A percentile compares a stretch with the other conserved stretches of the same genome.
Evolutionary conservation across 2,797 vertebrate species (phyloP).

Genomic region (Malurus leucopterus): DNA sequence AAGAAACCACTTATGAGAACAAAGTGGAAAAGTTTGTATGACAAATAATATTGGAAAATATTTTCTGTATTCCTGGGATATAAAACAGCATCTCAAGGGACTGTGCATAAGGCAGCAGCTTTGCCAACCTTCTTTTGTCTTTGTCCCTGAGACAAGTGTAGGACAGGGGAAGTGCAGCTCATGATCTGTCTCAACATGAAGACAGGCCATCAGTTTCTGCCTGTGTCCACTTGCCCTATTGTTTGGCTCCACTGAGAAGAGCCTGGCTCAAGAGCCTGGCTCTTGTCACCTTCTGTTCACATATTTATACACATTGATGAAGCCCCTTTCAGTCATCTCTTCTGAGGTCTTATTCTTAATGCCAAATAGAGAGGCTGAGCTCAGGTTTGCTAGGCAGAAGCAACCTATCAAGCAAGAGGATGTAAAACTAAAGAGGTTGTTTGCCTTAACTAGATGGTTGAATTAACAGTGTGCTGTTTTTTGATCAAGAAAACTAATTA

Average conservation of each 20-base stretch:
- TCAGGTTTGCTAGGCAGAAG: neutral
- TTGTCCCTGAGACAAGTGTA: neutral
- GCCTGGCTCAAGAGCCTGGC: neutral
- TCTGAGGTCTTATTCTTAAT: neutral
- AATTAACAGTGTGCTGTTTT: neutral
- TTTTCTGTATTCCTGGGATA: neutral
- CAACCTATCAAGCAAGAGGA: neutral
- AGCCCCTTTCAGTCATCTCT: neutral
- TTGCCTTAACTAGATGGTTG: neutral
- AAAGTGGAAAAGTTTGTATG: neutral
- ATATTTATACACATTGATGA: neutral
- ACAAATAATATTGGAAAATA: neutral
- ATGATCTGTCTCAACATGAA: neutral
- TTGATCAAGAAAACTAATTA: conserved; percentile 17
- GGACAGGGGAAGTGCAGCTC: neutral
- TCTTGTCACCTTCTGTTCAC: neutral
- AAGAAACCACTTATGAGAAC: neutral
- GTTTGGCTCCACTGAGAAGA: neutral
- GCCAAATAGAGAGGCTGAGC: neutral
- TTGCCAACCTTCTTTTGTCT: neutral
- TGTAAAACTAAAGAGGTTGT: neutral
- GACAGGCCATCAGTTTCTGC: neutral
- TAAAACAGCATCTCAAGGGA: neutral
- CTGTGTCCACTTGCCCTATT: neutral
- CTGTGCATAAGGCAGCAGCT: neutral